Conservation (phyloP, 2,888 invertebrate genomes). For the Mythimna albipuncta region DNA sequence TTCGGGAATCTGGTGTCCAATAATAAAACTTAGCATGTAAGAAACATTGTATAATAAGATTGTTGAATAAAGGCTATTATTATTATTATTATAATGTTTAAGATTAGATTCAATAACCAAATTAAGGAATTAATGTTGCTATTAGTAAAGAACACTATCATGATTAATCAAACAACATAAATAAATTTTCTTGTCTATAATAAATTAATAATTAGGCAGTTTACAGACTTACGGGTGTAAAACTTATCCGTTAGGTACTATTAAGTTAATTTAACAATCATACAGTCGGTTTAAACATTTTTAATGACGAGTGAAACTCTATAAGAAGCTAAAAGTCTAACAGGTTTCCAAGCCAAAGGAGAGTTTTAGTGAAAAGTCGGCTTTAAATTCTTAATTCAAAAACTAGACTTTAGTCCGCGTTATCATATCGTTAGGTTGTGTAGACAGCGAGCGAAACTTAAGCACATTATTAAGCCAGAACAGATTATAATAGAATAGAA, state of each 20-base stretch:
- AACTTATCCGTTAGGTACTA: too few relatives aligned
- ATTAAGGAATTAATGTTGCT: slow-evolving; percentile 1
- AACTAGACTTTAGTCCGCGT: background rate
- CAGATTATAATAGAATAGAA: too few relatives aligned
- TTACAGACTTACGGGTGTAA: background rate
- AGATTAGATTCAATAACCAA: slow-evolving; percentile 11
- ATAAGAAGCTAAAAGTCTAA: background rate
- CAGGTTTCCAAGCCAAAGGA: too few relatives aligned
- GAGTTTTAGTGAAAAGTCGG: background rate
- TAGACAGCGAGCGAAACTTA: background rate
- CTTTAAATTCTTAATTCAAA: background rate
- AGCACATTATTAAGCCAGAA: too few relatives aligned
- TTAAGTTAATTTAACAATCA: background rate
- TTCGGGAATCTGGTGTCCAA: too few relatives aligned
- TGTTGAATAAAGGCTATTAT: too few relatives aligned
- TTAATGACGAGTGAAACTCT: background rate
- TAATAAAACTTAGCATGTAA: too few relatives aligned
- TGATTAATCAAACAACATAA: background rate
- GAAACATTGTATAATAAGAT: too few relatives aligned
- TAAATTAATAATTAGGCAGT: slow-evolving; percentile 14
- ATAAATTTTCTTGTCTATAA: background rate
- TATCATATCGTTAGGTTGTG: background rate
- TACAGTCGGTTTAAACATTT: too few relatives aligned
- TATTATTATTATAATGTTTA: too few relatives aligned
- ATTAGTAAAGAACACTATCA: slow-evolving; percentile 12